These are phyloP conservation scores for Cheirogaleus major DNA, from an alignment of 2,797 vertebrate genomes.

Conservation along the genomic window DNA sequence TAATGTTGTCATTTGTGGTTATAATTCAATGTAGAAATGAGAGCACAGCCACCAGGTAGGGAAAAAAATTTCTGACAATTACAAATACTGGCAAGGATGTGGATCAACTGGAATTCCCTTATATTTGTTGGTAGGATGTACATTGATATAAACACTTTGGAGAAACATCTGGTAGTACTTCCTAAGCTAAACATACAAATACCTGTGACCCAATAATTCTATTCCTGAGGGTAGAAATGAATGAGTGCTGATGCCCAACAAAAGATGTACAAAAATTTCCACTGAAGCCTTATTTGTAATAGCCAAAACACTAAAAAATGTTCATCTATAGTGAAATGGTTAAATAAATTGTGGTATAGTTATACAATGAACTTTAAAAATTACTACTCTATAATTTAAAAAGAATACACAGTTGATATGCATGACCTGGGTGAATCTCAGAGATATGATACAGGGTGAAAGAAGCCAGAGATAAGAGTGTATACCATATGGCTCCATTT, in stretches of 20 bases:
- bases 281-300: neutral
- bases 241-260: neutral
- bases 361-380: neutral
- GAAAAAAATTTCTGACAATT: neutral
- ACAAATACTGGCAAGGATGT: neutral
- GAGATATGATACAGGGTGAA: neutral
- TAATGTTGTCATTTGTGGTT: neutral
- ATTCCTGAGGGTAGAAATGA: neutral
- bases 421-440: neutral
- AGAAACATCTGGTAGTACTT: neutral
- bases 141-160: neutral
- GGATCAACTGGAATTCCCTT: neutral
- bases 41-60: neutral
- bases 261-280: neutral
- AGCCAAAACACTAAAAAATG: neutral
- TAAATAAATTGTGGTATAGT: neutral
- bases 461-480: neutral
- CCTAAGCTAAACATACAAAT: neutral
- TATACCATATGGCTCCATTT: neutral
- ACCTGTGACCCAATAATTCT: neutral
- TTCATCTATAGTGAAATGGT: neutral
- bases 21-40: neutral
- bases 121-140: neutral
- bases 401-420: neutral
- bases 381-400: neutral